Conservation (phyloP, 2,888 invertebrate genomes). For the Tribolium freemani region DNA sequence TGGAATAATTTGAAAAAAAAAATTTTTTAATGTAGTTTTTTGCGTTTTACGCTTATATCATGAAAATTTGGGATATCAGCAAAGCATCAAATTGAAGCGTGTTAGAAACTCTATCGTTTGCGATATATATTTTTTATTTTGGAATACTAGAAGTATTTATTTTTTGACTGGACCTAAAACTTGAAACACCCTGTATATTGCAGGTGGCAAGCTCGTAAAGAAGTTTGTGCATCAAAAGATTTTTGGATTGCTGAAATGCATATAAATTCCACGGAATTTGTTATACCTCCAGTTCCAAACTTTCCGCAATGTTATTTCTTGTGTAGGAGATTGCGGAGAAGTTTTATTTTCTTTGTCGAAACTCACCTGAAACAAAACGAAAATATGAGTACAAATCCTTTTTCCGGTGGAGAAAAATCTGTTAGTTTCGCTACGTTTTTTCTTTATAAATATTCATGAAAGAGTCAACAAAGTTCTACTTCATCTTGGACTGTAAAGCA, state of each 20-base stretch:
- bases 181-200: too few relatives aligned
- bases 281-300: constrained; percentile 16
- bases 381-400: constrained; percentile 20
- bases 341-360: constrained; percentile 32
- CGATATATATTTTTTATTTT: too few relatives aligned
- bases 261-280: constrained; percentile 30
- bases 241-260: constrained; percentile 8
- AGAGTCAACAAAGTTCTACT: not conserved
- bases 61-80: too few relatives aligned
- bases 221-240: constrained; percentile 14
- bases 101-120: too few relatives aligned
- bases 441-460: constrained; percentile 15
- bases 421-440: not conserved
- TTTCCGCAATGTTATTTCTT: constrained; percentile 12
- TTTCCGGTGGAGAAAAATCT: not conserved
- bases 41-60: too few relatives aligned
- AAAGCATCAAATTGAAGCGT: too few relatives aligned
- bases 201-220: constrained; percentile 12
- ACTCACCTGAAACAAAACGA: constrained; percentile 42
- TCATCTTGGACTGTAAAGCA: not conserved
- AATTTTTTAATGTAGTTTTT: too few relatives aligned
- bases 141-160: too few relatives aligned
- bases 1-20: too few relatives aligned
- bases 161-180: too few relatives aligned
- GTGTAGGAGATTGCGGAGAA: constrained; percentile 23